These are phyloP conservation scores for cat (Felis catus) DNA, from an alignment of 2,113 vertebrate species.

Conservation along the genomic window F.catus_Fca126_mat1.0 CM031413.1:110939501-110940000, in stretches of 20 bases:
- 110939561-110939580: conserved; percentile 46
- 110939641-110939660: conserved; percentile 13
- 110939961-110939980: conserved; percentile 4
- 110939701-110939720: neutral
- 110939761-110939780: conserved; percentile 16
- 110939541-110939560: conserved; percentile 59
- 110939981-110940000: neutral
- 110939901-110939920: conserved; percentile 22
- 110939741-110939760: neutral
- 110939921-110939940: conserved; percentile 40
- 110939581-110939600: neutral
- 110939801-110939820: neutral
- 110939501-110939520: conserved; percentile 69
- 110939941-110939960: neutral
- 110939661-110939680: neutral
- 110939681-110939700: neutral
- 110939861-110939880: conserved; percentile 33
- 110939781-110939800: neutral
- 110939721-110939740: neutral
- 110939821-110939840: neutral
- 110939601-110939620: conserved; percentile 50
- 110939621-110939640: conserved; percentile 27
- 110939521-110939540: conserved; percentile 39
- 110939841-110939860: conserved; percentile 8
- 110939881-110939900: conserved; percentile 51